These are phyloP conservation scores for Catostomus latipinnis DNA, from an alignment of 2,797 vertebrate species.

Conservation along the genomic window DNA sequence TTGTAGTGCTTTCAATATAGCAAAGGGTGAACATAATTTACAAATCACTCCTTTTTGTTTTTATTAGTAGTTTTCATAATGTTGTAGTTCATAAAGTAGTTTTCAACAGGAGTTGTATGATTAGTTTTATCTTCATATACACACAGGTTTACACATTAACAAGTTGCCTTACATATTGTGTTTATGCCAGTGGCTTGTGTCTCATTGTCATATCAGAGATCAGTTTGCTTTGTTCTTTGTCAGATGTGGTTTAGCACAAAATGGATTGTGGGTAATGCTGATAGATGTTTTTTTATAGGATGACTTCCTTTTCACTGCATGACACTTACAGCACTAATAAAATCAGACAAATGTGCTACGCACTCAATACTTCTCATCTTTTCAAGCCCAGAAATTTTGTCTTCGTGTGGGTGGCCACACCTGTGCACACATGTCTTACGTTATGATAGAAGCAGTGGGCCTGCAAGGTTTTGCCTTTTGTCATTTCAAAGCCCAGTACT, in stretches of 20 bases:
- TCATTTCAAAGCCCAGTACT: background rate
- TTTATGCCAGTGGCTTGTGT: constrained; percentile 24
- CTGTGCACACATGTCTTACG: background rate
- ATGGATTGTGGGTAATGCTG: constrained; percentile 43
- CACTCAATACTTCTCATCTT: constrained; percentile 20
- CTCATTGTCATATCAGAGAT: constrained; percentile 45
- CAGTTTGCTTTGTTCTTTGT: constrained; percentile 36
- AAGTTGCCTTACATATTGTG: constrained; percentile 1
- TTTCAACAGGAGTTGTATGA: no score
- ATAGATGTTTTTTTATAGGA: constrained; percentile 44
- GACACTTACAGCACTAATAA: constrained; percentile 49
- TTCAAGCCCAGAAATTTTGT: background rate
- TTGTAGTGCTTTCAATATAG: no score
- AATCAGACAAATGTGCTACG: constrained; percentile 59
- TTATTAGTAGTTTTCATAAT: no score
- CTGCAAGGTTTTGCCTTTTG: background rate
- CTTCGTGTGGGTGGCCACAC: constrained; percentile 5
- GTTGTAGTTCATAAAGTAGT: no score
- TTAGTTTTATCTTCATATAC: background rate
- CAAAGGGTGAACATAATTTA: no score
- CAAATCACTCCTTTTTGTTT: no score
- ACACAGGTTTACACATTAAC: background rate
- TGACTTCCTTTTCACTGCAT: constrained; percentile 52
- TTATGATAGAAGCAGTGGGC: background rate
- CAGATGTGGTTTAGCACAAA: constrained; percentile 49